Base-by-base conservation (phyloP, 1,140 invertebrate species). In the Macrostomum lignano region DNA sequence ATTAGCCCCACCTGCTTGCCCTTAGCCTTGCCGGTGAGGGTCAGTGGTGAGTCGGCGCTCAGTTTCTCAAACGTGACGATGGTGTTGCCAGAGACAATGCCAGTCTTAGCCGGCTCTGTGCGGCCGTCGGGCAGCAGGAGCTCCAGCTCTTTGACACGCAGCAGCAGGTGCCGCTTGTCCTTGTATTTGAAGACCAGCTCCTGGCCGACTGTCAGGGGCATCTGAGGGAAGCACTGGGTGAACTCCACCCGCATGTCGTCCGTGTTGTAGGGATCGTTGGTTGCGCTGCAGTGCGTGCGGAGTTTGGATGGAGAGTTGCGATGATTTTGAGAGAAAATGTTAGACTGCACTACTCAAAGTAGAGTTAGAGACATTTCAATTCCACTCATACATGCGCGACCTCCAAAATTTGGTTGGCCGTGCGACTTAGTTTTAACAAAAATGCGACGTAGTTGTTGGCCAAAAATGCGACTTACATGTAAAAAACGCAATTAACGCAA, bases 201-300 rank as follows among this genome's bases (percentile, higher is more conserved):
- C 49, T 94, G 82, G 7, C 74, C 76, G 17, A 74, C 69, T 17
- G 78, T 76, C 48, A 94, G 78, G 3, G 78, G 71, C 56, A 82
- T 73, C 21, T 73, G 71, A 17, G 73, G 65, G 60, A 93, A 94
- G 46, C 77, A 71, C 46, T 72, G 65, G 0, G 74, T 59, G 53
- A 94, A 94, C 51, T 91, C 79, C 36, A 68, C 67, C 3, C 81
- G 76, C 84, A 96, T 93, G 44, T 71, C 67, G 55, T 96, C 84
- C 1, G 79, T 75, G 57, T 98, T 77, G 51, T 84, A 84, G 0
- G 75, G 73, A 39, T 91, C 81, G 45, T 69, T 58, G n/a, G 71
- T 70, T 13, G 69, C 67, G 13, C 74, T 81, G 47, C 6, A 66
- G n/a, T n/a, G n/a, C n/a, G n/a, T n/a, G n/a, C n/a, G n/a, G n/a